These are phyloP conservation scores for Anoplophora glabripennis DNA, from an alignment of 1,140 invertebrate genomes.

Conservation along the genomic window DNA sequence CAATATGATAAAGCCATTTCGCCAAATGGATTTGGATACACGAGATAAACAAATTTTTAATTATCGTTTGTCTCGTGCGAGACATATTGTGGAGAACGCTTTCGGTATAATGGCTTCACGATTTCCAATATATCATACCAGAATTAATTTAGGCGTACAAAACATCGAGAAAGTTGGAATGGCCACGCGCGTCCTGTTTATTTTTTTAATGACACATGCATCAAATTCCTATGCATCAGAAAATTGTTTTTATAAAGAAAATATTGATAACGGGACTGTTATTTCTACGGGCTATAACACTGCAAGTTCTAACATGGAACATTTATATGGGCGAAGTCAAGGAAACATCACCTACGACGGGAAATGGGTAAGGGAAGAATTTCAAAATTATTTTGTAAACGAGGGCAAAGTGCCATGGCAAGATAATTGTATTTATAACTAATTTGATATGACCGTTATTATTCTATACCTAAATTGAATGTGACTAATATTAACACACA, in stretches of 20 bases:
- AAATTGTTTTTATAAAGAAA: too few relatives aligned
- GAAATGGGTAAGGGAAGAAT: slow-evolving; percentile 13
- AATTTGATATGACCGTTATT: slow-evolving; percentile 1
- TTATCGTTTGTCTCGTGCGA: too few relatives aligned
- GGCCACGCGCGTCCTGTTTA: not conserved
- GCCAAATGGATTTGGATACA: slow-evolving; percentile 13
- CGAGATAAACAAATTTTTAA: not conserved
- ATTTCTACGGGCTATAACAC: not conserved
- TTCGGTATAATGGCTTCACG: too few relatives aligned
- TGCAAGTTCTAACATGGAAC: not conserved
- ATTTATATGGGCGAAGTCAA: not conserved
- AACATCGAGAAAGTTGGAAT: not conserved
- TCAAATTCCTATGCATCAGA: too few relatives aligned
- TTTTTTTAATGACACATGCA: too few relatives aligned
- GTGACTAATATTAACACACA: not conserved
- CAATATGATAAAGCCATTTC: slow-evolving; percentile 48
- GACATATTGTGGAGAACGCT: not conserved
- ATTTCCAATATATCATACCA: not conserved
- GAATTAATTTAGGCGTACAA: not conserved
- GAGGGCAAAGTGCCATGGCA: slow-evolving; percentile 19
- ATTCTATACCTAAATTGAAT: not conserved
- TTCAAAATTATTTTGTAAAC: slow-evolving; percentile 15
- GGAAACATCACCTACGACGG: slow-evolving; percentile 15
- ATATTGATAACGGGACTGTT: too few relatives aligned
- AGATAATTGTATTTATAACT: slow-evolving; percentile 20